Base-by-base conservation (phyloP, 2,797 vertebrate species). In the Chromis chromis region DNA sequence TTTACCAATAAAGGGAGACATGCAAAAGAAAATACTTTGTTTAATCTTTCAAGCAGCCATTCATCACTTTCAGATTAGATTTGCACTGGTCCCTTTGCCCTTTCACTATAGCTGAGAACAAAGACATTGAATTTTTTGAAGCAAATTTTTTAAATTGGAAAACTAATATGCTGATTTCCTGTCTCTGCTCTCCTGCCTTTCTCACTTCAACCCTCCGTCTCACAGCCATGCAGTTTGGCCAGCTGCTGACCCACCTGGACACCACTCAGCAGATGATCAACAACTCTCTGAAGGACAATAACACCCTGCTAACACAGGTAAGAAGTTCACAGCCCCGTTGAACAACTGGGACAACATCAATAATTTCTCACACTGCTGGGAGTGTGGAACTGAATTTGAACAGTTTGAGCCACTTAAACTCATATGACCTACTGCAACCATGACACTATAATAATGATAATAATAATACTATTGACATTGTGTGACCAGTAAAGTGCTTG, bases 231-330 rank as follows among this genome's bases (percentile, higher is more conserved):
- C 97, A 97, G 93, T 98, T 98, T 49, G 96, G 96, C n/a, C 97
- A 97, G 91, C 95, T 98, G 74, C 93, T 98, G 83, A 96, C 96
- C 76, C 96, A 98, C 79, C 89, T 98, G 93, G 97, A 98, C 86
- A 97, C 97, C 39, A 98, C 96, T 5, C 97, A 98, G 91, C 97
- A 98, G 90, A 96, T 96, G 95, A 96, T 98, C 76, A 94, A 95
- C 63, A 95, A 94, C 80, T 95, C 96, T 24, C 91, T 98, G 86
- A 98, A 97, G 92, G 96, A 97, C 82, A 97, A 97, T 52, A 79
- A 88, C 67, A 92, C 93, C 36, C 92, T 97, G 79, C 90, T 98
- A 75, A 93, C 95, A 24, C 96, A 97, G 96, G 97, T 96, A 92
- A 11, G 67, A 56, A 4, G 50, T 62, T 64, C 27, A 55, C 42